Evolutionary conservation across 2,113 vertebrate genomes (phyloP), one percentile per base, ranked within the genome.

Genomic region (Chaenogobius annularis): DNA sequence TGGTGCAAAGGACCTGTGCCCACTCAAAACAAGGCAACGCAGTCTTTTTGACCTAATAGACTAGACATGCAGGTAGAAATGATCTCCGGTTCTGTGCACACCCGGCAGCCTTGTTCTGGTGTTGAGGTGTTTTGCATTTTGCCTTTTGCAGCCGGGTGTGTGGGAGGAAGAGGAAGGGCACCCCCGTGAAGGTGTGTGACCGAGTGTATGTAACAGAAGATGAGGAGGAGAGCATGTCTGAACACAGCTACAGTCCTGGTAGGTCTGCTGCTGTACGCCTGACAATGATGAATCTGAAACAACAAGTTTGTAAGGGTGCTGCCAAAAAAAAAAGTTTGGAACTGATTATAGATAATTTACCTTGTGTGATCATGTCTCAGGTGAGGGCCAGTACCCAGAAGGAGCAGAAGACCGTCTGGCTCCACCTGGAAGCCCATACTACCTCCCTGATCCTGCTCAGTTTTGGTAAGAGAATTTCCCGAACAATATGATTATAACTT

Each of bases 211-310:
- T 93, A 55, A 93, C 93, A 15, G 93, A 94, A 83, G 93, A 93
- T 90, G 93, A 94, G 77, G 93, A 94, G 86, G 93, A 94, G 79
- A 94, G 93, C 84, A 87, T 93, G 87, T 93, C 93, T 3, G 93
- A 94, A 69, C 93, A 94, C 91, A 94, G 93, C 84, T 93, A 93
- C 89, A 93, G 93, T 59, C 92, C 93, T 19, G 93, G 93, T 94
- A 90, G 9, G 50, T 20, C 19, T 20, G 7, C 50, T 54, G 50
- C 50, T 54, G 50, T 54, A 52, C 50, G 8, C 1, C 50, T 52
- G 50, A 52, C 6, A 50, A 50, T 50, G 37, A 46, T 54, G 9
- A 54, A n/a, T n/a, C 7, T 10, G 46, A 50, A 26, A 9, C 1
- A 31, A 4, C 26, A 31, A 61, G 23, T 35, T 61, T 35, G 12